Base-by-base conservation (phyloP, 2,888 invertebrate species). In the Drosophila quinaria region DNA sequence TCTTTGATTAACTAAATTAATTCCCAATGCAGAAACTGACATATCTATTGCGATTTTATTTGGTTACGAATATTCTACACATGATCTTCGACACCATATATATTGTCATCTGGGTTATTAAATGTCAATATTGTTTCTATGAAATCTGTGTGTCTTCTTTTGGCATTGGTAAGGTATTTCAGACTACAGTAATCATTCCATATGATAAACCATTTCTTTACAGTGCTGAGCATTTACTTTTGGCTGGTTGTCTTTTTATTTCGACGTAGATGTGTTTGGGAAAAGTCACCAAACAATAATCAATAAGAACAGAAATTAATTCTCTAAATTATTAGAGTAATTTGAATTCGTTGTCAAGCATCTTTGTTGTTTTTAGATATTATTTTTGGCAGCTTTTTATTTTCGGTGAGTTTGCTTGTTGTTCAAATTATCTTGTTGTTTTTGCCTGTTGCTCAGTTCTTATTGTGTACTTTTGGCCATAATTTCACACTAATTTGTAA, bases 401-500 rank as follows among this genome's bases (percentile, higher is more conserved):
- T 63, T 68, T 58, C 60, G 42, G 62, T 72, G 73, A 73, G 58
- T 61, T 59, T 50, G 55, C 37, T 62, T 59, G 52, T 59, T 65
- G 25, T 17, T 54, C 31, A 67, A 74, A 62, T 70, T 61, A 46
- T 42, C 46, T 71, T 63, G 51, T 71, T 68, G 42, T 69, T 50
- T 25, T 49, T 55, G 54, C 39, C 42, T 44, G 61, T 60, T 63
- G 56, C 25, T 67, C 33, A 62, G 29, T 29, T 39, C 55, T 71
- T 70, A 49, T 61, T 79, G 66, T 70, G 70, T 80, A 63, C 72
- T 79, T 62, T 73, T 69, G 68, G 67, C 67, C 65, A 68, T 88
- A 88, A 84, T 86, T 84, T 86, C 86, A 75, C 84, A 88, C 88
- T 78, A 86, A 85, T 85, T 85, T 82, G 80, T 85, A 80, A 82